Conservation (phyloP, 37 sponge, comb jelly and placozoan species). For the Ianthella basta region DNA sequence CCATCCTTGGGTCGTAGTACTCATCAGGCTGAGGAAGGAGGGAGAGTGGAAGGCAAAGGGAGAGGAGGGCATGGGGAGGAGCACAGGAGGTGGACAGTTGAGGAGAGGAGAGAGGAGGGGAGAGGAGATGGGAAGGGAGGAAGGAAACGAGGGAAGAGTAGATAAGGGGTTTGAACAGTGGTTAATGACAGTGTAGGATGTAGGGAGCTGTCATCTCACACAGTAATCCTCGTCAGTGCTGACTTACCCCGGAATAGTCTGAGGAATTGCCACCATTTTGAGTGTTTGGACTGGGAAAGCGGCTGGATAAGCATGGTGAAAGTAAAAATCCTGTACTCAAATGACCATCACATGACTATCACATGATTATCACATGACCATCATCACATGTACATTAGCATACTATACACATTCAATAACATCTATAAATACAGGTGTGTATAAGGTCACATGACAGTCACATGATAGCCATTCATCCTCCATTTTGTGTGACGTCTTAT, state of each 20-base stretch:
- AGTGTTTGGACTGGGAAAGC: slow-evolving; percentile 7
- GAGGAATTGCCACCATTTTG: neutral
- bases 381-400: no score
- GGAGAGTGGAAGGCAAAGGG: neutral
- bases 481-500: no score
- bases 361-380: no score
- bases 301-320: neutral
- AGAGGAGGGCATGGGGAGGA: neutral
- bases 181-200: neutral
- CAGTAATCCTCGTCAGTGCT: neutral
- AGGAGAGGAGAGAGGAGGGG: neutral
- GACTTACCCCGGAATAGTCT: slow-evolving; percentile 27
- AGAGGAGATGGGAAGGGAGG: neutral
- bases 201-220: no score
- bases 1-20: slow-evolving; percentile 60
- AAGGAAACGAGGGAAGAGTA: neutral
- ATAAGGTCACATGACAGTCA: no score
- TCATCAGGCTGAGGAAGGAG: slow-evolving; percentile 51
- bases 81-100: neutral
- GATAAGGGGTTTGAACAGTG: neutral
- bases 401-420: no score
- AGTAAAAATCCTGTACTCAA: no score
- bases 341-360: no score
- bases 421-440: no score
- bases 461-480: no score